phyloP scores from a whole-genome alignment of 2,113 vertebrate species.

The Sula dactylatra region DNA sequence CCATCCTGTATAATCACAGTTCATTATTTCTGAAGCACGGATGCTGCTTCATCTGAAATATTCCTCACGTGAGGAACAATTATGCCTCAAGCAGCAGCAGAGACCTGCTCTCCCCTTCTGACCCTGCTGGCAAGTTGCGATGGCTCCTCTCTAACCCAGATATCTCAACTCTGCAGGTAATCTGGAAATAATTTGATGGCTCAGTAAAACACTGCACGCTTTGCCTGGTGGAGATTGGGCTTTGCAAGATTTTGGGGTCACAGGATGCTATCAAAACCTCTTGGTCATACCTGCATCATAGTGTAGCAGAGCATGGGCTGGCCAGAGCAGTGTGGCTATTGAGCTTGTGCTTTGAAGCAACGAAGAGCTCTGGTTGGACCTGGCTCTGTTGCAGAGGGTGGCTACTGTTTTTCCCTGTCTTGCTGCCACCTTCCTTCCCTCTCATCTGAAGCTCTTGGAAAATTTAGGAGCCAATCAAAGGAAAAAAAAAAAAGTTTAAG shows the following conservation, averaged over 20 bases:
- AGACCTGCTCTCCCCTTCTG: not conserved
- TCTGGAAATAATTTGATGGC: not conserved
- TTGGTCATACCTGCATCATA: fast-evolving
- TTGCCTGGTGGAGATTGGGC: not conserved
- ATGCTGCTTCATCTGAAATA: not conserved
- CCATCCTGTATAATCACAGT: constrained; percentile 29
- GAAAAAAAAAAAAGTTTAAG: not conserved
- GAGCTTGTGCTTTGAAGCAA: not conserved
- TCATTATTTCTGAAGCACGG: constrained; percentile 28
- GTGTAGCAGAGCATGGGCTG: not conserved
- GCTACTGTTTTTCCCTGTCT: not conserved
- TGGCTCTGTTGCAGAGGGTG: not conserved
- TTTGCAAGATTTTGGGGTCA: not conserved
- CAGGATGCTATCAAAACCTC: not conserved
- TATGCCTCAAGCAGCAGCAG: not conserved
- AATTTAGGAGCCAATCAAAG: not conserved
- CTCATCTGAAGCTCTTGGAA: not conserved
- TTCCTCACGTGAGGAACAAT: not conserved
- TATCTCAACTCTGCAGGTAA: not conserved
- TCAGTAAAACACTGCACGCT: fast-evolving
- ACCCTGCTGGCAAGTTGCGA: not conserved
- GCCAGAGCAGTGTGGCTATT: not conserved
- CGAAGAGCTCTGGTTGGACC: not conserved
- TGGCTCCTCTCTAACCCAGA: not conserved
- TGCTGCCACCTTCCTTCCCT: not conserved